phyloP scores from a whole-genome alignment of 2,113 vertebrate species.

The Sinocyclocheilus grahami region DNA sequence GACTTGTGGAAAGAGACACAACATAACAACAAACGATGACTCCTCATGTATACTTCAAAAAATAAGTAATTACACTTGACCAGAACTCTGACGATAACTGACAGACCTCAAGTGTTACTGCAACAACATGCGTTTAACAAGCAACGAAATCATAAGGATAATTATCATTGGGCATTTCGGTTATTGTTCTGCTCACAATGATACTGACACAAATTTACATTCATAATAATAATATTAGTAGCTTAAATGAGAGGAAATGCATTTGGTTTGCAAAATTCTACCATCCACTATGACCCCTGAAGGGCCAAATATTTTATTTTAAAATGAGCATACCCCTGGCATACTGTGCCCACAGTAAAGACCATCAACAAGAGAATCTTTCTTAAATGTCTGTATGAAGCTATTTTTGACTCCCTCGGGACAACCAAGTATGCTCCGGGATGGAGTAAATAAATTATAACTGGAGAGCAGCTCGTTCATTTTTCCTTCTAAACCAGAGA shows the following conservation, averaged over 20 bases:
- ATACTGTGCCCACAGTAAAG: conserved; percentile 1
- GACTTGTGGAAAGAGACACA: conserved; percentile 1
- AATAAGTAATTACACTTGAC: background rate
- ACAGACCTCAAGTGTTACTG: background rate
- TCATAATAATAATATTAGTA: background rate
- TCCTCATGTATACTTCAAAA: background rate
- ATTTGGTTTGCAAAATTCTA: background rate
- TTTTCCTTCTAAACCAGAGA: background rate
- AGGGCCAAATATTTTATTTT: background rate
- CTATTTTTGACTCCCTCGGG: conserved; percentile 3
- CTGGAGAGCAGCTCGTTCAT: background rate
- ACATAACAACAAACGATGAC: background rate
- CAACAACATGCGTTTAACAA: background rate
- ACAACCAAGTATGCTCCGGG: conserved; percentile 9
- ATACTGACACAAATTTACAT: background rate
- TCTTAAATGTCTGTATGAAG: background rate
- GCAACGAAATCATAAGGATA: background rate
- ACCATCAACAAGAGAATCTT: background rate
- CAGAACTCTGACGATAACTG: background rate
- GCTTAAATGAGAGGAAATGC: conserved; percentile 6
- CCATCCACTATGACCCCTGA: background rate
- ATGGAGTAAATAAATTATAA: conserved; percentile 15
- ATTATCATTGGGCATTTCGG: no score
- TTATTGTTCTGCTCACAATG: background rate
- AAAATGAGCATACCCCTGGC: background rate